Base-by-base conservation (phyloP, 2,797 vertebrate species). In the Nannoperca australis region DNA sequence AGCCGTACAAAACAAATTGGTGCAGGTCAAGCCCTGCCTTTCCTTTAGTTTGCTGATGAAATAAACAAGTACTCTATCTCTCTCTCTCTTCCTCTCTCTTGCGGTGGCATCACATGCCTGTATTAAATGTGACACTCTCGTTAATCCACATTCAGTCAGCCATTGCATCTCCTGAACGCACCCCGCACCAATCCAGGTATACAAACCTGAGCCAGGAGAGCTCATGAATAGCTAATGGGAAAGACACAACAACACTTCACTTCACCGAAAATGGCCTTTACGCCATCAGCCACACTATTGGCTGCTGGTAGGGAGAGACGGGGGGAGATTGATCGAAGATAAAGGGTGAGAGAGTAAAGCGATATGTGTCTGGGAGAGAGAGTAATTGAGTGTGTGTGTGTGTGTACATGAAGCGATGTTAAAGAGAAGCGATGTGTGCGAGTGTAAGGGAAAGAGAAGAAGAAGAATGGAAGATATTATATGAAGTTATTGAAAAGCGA, bases 171-270 rank as follows among this genome's bases (percentile, higher is more conserved):
- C 80, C 84, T 73, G 64, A 81, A 83, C 15, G 22, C 81, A 42
- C 55, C 70, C 18, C 2, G 12, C 63, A 5, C 72, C 68, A 18
- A 73, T 82, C 66, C 92, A 91, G 90, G 87, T 92, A 84, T 60
- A 82, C 71, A 64, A 78, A 85, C 87, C 85, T 73, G 73, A 76
- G 78, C 69, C 70, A 40, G 65, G 61, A 68, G 66, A 79, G 84
- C 91, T 91, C 90, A 91, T 93, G 90, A 92, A 94, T 93, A 83
- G 63, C 88, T 89, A 92, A 93, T 90, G 70, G 82, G 3, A 74
- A 65, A 90, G 79, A 88, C 84, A 79, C 78, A 79, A 80, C 86
- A 81, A 58, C 20, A n/a, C n/a, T n/a, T n/a, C n/a, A n/a, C n/a
- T n/a, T 85, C 83, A 83, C 81, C 83, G 78, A 92, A 88, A 93